phyloP scores from a whole-genome alignment of 2,113 vertebrate species.

The Synodontis membranacea region DNA sequence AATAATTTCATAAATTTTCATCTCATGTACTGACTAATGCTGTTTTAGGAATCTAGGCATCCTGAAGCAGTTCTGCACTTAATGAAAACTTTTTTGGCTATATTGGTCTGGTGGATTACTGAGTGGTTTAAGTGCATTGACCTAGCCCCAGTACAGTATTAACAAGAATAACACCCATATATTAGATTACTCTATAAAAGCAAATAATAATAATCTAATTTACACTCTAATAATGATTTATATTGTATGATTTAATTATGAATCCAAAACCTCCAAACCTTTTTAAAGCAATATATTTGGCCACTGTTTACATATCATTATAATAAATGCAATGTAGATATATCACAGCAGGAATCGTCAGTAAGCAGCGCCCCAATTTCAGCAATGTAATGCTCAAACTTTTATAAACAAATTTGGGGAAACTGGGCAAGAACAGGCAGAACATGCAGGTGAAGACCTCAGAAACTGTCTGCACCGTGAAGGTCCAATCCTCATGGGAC shows the following conservation, averaged over 20 bases:
- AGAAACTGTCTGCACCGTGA: neutral
- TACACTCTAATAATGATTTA: neutral
- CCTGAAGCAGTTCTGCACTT: neutral
- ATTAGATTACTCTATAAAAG: neutral
- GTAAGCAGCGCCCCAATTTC: neutral
- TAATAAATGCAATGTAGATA: neutral
- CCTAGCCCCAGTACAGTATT: neutral
- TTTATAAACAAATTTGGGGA: neutral
- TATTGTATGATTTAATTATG: neutral
- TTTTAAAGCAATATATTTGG: neutral
- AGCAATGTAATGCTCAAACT: neutral
- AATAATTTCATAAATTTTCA: neutral
- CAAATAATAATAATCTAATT: neutral
- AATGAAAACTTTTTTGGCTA: neutral
- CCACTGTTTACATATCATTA: neutral
- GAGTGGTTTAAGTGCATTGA: neutral
- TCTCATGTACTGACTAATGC: neutral
- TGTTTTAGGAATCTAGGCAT: neutral
- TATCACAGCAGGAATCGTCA: neutral
- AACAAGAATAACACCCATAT: neutral
- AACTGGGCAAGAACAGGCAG: conserved; percentile 6
- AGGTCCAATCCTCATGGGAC: conserved; percentile 2
- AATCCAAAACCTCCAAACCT: no score
- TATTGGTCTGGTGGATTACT: neutral
- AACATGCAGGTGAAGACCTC: neutral